A percentile compares a stretch with the other conserved stretches of the same genome.
Evolutionary conservation across 2,113 vertebrate genomes (phyloP).

Genomic region (Crotalus viridis): DNA sequence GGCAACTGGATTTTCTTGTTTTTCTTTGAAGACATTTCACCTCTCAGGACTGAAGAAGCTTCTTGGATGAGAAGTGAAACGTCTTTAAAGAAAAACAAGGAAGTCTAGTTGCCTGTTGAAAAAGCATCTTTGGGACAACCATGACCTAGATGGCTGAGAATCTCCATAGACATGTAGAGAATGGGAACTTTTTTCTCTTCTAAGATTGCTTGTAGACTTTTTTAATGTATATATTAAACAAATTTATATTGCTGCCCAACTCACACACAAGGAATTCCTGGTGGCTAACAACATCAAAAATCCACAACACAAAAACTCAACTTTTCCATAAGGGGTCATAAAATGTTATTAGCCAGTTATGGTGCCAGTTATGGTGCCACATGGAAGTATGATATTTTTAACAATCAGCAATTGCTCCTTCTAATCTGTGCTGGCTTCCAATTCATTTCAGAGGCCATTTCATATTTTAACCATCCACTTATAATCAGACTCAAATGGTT

Average conservation of each 20-base stretch:
- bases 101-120: too few species aligned
- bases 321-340: not conserved
- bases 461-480: not conserved
- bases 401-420: not conserved
- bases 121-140: too few species aligned
- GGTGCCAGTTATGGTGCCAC: not conserved
- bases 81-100: too few species aligned
- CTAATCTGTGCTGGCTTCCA: not conserved
- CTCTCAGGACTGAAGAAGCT: too few species aligned
- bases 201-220: not conserved
- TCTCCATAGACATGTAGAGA: not conserved
- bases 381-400: not conserved
- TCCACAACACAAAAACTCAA: not conserved
- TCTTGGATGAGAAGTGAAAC: too few species aligned
- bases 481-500: not conserved
- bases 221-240: not conserved
- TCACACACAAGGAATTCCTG: not conserved
- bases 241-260: not conserved
- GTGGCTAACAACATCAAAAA: not conserved
- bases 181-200: not conserved
- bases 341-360: not conserved
- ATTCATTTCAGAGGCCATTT: not conserved
- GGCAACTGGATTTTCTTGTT: too few species aligned
- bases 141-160: too few species aligned
- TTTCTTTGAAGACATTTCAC: too few species aligned